Evolutionary conservation across 1,140 invertebrate genomes (phyloP).

Genomic region (Scaptomyza hsui): DNA sequence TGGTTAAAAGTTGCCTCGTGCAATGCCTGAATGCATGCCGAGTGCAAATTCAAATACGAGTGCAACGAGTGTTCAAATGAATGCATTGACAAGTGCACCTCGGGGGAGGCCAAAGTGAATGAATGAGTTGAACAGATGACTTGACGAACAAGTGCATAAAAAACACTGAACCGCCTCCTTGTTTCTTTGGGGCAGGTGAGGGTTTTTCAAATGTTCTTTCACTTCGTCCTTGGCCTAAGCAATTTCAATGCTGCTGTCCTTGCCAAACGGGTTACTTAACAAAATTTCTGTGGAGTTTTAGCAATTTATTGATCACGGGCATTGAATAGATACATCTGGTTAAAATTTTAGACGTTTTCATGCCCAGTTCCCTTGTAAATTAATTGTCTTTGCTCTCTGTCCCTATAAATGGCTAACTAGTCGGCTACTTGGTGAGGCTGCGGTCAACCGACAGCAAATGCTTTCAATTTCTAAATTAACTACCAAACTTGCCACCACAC

Average conservation of each 20-base stretch:
- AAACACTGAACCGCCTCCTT: slow-evolving; percentile 15
- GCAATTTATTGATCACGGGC: background rate
- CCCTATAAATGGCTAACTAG: slow-evolving; percentile 5
- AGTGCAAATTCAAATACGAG: slow-evolving; percentile 46
- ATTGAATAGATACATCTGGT: background rate
- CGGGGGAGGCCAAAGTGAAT: slow-evolving; percentile 52
- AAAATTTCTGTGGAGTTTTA: background rate
- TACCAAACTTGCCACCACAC: background rate
- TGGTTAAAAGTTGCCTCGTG: slow-evolving; percentile 31
- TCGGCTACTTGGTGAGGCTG: slow-evolving; percentile 11
- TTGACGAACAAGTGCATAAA: slow-evolving; percentile 49
- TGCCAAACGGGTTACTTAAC: background rate
- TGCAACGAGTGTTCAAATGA: slow-evolving; percentile 37
- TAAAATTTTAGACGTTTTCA: background rate
- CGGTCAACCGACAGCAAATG: slow-evolving; percentile 7
- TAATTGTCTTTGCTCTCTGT: background rate
- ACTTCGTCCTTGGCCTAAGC: slow-evolving; percentile 24
- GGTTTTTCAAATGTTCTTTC: background rate
- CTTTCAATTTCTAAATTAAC: background rate
- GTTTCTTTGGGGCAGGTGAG: background rate
- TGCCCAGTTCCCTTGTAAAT: background rate
- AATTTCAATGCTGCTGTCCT: slow-evolving; percentile 5
- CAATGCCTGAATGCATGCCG: slow-evolving; percentile 50
- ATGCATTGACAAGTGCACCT: slow-evolving; percentile 43
- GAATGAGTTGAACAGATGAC: slow-evolving; percentile 50